A percentile compares a stretch with the other conserved stretches of the same genome.
Conservation (phyloP, 2,797 vertebrate species). For the Oceanodroma leucorhoa region DNA sequence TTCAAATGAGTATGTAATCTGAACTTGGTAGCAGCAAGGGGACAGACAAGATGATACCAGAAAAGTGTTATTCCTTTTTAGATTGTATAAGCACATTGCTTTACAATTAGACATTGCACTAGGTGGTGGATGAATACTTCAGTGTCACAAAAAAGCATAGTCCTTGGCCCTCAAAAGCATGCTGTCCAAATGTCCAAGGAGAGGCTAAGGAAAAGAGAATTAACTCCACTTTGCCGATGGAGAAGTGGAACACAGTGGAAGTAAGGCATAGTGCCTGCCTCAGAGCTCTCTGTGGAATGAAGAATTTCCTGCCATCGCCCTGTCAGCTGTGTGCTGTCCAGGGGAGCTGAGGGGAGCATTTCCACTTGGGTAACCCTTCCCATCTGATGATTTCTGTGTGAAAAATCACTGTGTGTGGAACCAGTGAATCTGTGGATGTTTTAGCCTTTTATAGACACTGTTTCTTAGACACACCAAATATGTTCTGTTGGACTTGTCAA, state of each 20-base stretch:
- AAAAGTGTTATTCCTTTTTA: neutral
- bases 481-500: neutral
- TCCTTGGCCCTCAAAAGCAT: neutral
- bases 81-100: neutral
- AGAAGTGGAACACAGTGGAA: neutral
- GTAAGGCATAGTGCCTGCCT: neutral
- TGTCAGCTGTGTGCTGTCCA: neutral
- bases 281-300: neutral
- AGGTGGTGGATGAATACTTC: neutral
- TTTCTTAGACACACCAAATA: neutral
- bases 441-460: neutral
- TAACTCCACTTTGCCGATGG: neutral
- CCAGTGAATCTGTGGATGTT: neutral
- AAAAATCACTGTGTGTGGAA: neutral
- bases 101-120: neutral
- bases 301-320: neutral
- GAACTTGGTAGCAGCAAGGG: neutral
- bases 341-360: neutral
- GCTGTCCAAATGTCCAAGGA: neutral
- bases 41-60: neutral
- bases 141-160: neutral
- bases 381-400: neutral
- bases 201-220: neutral
- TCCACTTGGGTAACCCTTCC: neutral
- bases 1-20: neutral